Evolutionary conservation across 2,113 vertebrate genomes (phyloP), one percentile per base, ranked within the genome.

Genomic region (Aegithalos caudatus): DNA sequence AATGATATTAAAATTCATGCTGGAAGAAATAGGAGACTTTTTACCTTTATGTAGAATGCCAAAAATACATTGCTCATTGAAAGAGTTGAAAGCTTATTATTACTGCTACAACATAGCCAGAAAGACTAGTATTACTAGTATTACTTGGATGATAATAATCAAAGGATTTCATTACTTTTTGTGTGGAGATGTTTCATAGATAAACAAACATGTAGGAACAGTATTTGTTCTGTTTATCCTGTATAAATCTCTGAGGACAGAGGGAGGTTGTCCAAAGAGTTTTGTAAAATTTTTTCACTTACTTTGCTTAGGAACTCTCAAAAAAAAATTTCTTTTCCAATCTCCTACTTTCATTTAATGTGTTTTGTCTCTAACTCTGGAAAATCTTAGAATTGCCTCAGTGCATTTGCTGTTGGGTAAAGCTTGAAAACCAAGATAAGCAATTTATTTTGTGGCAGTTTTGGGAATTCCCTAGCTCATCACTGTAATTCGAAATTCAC

Each of bases 81-180:
- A 97, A 74, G 64, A 76, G 79, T 58, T 97, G 97, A 98, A 98
- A 98, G 91, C 94, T 97, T 97, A 95, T 97, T 97, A 97, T 97
- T 98, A 97, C 67, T 79, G 79, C 87, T 73, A 87, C 66, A 84
- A 97, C 90, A 97, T 71, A 97, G 86, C 93, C 95, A 96, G 97
- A 97, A 96, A 93, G 77, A 95, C 44, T 45, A 45, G 44, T 45
- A 45, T 45, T 45, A 45, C 18, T 97, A 97, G 96, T 97, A 97
- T 97, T 97, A 92, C 89, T 96, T 81, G 86, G 91, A 97, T 96
- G 94, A 97, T 98, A 92, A 88, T 98, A 98, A 81, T 97, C 97
- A 96, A 98, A 98, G 94, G 93, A 82, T 97, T 97, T 97, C 85
- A 97, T 98, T 98, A 97, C 95, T 97, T 97, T 74, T 78, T 96